Base-by-base conservation (phyloP, 2,113 vertebrate species). In the Glaucomys volans region DNA sequence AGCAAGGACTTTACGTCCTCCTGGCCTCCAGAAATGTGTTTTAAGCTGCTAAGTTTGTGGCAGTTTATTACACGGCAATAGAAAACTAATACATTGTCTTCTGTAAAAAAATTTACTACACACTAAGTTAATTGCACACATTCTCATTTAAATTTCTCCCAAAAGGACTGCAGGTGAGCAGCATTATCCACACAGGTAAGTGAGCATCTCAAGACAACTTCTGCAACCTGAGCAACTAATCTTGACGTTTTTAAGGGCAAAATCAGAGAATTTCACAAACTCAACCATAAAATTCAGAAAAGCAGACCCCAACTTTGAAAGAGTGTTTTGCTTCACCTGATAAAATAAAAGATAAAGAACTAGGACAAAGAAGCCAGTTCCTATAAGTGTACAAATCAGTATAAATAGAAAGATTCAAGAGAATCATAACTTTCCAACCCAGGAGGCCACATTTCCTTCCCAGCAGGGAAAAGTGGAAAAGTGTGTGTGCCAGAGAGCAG, bases 361-460 rank as follows among this genome's bases (percentile, higher is more conserved):
- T 94, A 86, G 97, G 96, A 66, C 95, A 96, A 1, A 32, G 40
- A 44, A 80, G 93, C 93, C 95, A 79, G 83, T 44, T 89, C 69
- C 50, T 64, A 0, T 57, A 59, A 62, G 83, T 83, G 92, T 87
- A n/a, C 93, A 89, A 66, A 84, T 97, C 91, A n/a, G 72, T 90
- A 90, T 94, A 97, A 97, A 95, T 77, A 88, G 94, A 96, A 93
- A 94, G 94, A 84, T 17, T 80, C 87, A 67, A 87, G 76, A 72
- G 94, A 93, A 84, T 67, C 66, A 87, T 80, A 84, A 76, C 90
- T 95, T 80, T 87, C 86, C 66, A 40, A 72, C 80, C 32, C 62
- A 87, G 79, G 42, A 86, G 90, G 90, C 42, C 24, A 57, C 22
- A n/a, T 69, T n/a, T 75, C 89, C 82, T 64, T 54, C 83, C 32